Evolutionary conservation across 2,113 vertebrate species (phyloP).

Genomic region (Megalops atlanticus): DNA sequence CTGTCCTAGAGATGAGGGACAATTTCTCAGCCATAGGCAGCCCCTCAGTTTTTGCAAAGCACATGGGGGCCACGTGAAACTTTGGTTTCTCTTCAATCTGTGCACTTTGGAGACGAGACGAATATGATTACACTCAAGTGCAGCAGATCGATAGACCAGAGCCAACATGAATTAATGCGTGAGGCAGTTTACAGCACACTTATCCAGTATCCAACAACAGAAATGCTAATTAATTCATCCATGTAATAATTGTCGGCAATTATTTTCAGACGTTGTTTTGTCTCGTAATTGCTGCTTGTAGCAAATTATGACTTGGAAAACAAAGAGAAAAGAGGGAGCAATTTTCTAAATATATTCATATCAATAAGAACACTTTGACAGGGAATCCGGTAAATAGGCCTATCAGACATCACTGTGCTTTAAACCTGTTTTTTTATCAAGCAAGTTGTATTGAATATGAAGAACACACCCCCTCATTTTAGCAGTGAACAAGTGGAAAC

Average conservation of each 20-base stretch:
- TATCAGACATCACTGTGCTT: slow-evolving; percentile 48
- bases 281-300: slow-evolving; percentile 64
- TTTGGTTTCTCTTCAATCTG: neutral
- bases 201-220: slow-evolving; percentile 57
- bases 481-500: too few species aligned
- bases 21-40: neutral
- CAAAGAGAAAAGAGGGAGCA: slow-evolving; percentile 42
- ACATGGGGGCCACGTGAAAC: neutral
- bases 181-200: slow-evolving; percentile 37
- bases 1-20: too few species aligned
- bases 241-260: slow-evolving; percentile 66
- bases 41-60: too few species aligned
- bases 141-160: neutral
- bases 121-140: neutral
- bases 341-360: slow-evolving; percentile 59
- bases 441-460: slow-evolving; percentile 17
- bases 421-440: neutral
- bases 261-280: slow-evolving; percentile 63
- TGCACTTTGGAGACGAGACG: neutral
- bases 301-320: slow-evolving; percentile 51
- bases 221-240: slow-evolving; percentile 64
- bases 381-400: slow-evolving; percentile 40
- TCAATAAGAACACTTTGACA: slow-evolving; percentile 52
- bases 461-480: neutral
- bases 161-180: neutral